phyloP scores from a whole-genome alignment of 2,797 vertebrate species.

The Clarias pachynema region DNA sequence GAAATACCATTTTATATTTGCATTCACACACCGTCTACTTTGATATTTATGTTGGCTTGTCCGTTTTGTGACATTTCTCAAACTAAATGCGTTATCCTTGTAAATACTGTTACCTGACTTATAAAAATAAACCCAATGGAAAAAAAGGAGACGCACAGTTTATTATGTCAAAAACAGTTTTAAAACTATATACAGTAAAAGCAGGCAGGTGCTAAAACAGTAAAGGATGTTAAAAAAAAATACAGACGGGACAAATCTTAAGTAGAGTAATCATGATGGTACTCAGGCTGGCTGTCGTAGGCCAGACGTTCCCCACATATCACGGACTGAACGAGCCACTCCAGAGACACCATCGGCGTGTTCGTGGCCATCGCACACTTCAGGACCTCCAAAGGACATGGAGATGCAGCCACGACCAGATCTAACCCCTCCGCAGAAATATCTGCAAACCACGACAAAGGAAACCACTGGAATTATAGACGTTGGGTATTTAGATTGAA shows the following conservation, averaged over 20 bases:
- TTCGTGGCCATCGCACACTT: slow-evolving; percentile 78
- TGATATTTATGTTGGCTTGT: not conserved
- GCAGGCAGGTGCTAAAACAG: slow-evolving; percentile 75
- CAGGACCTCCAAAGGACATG: slow-evolving; percentile 83
- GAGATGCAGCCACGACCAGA: slow-evolving; percentile 83
- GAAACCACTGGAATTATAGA: not conserved
- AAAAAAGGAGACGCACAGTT: slow-evolving; percentile 84
- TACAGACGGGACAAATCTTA: slow-evolving; percentile 50
- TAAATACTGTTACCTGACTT: slow-evolving; percentile 22
- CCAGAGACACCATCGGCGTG: slow-evolving; percentile 87
- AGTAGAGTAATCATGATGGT: slow-evolving; percentile 77
- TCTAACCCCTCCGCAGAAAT: slow-evolving; percentile 84
- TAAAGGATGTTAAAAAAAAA: slow-evolving; percentile 60
- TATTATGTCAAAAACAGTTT: slow-evolving; percentile 90
- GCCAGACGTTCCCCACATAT: slow-evolving; percentile 84
- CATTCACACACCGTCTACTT: not conserved
- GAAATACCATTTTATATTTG: not conserved
- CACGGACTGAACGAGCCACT: slow-evolving; percentile 95
- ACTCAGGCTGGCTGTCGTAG: slow-evolving; percentile 84
- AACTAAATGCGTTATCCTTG: not conserved
- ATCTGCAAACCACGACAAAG: slow-evolving; percentile 71
- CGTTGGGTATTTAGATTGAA: not conserved
- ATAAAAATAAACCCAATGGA: slow-evolving; percentile 65
- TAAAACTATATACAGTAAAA: slow-evolving; percentile 92
- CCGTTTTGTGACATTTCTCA: not conserved